Conservation (phyloP, 1,140 invertebrate genomes). For the Ladona fulva region DNA sequence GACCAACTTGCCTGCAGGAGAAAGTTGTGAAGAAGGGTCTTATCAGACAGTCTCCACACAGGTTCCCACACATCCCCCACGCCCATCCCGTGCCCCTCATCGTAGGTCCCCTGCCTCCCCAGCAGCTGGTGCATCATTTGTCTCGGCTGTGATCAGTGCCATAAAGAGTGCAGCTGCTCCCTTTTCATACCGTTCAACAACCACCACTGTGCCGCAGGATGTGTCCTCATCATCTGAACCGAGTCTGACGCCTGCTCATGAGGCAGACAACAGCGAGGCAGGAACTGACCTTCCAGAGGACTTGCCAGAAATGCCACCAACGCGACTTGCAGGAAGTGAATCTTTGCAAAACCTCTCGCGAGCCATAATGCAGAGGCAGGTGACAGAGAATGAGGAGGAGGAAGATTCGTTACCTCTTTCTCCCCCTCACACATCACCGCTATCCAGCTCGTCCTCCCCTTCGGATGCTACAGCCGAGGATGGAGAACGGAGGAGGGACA, state of each 20-base stretch:
- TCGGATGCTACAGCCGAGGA: background rate
- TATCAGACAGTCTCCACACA: background rate
- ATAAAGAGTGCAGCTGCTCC: constrained; percentile 52
- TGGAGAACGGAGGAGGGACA: constrained; percentile 23
- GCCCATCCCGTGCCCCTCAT: constrained; percentile 22
- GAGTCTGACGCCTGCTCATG: background rate
- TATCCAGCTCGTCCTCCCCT: background rate
- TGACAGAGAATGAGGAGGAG: constrained; percentile 31
- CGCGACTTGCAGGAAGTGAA: constrained; percentile 34
- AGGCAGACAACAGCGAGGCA: background rate
- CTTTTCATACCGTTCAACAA: constrained; percentile 28
- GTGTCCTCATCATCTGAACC: background rate
- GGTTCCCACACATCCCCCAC: constrained; percentile 43
- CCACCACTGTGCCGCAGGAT: background rate
- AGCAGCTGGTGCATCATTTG: constrained; percentile 45
- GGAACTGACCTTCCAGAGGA: background rate
- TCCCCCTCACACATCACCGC: background rate
- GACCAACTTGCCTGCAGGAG: constrained; percentile 39
- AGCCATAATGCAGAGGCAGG: constrained; percentile 39
- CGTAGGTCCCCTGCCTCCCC: background rate
- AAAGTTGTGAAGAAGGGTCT: constrained; percentile 24
- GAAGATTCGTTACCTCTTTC: background rate
- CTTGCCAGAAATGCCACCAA: background rate
- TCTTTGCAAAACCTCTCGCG: constrained; percentile 56
- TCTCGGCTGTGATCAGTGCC: constrained; percentile 55